Evolutionary conservation across 2,797 vertebrate species (phyloP).

Genomic region (Takifugu rubripes): DNA sequence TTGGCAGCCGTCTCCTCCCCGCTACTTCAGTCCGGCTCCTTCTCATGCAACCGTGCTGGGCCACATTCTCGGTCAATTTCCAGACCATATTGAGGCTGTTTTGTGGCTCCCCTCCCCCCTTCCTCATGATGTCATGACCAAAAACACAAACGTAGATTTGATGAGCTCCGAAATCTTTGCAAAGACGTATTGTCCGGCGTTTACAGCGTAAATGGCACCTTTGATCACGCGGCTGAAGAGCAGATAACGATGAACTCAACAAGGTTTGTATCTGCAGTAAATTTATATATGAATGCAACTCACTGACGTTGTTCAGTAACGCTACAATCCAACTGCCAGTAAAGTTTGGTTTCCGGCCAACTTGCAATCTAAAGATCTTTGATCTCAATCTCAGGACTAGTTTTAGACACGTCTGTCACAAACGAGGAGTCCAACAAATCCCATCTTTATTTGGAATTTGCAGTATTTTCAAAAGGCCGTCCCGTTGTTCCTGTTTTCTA

Average conservation of each 20-base stretch:
- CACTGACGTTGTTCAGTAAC: constrained; percentile 3
- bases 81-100: constrained; percentile 58
- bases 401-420: constrained; percentile 4
- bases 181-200: constrained; percentile 47
- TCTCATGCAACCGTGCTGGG: constrained; percentile 59
- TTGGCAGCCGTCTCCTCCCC: constrained; percentile 56
- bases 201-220: constrained; percentile 29
- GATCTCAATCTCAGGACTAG: neutral
- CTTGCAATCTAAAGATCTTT: constrained; percentile 7
- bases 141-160: constrained; percentile 60
- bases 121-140: constrained; percentile 55
- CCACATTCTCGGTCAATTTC: constrained; percentile 59
- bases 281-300: constrained; percentile 4
- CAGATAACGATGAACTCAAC: constrained; percentile 42
- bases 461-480: constrained; percentile 15
- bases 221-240: constrained; percentile 27
- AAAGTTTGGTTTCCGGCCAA: no score
- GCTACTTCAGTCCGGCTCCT: constrained; percentile 61
- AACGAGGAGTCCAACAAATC: constrained; percentile 1
- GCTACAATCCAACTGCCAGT: no score
- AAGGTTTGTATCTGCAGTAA: neutral
- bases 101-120: constrained; percentile 20
- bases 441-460: constrained; percentile 15
- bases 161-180: constrained; percentile 67
- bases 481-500: constrained; percentile 31